Conservation (phyloP, 1,140 invertebrate species). For the Macrotrachela quadricornifera region DNA sequence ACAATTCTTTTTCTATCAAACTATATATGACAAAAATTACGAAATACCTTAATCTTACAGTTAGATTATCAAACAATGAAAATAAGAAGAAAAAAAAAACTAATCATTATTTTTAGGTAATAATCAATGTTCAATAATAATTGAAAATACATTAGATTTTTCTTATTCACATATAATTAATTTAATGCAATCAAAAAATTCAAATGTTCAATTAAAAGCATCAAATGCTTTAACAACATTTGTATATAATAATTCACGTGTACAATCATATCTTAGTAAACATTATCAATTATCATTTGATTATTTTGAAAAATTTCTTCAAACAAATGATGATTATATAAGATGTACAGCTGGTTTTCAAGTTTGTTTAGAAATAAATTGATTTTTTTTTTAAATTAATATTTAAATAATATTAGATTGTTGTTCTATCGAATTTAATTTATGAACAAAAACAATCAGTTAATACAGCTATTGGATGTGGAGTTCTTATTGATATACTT, state of each 20-base stretch:
- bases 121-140: too few relatives aligned
- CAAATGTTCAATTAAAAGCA: constrained; percentile 17
- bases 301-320: constrained; percentile 23
- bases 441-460: background rate
- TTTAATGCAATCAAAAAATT: background rate
- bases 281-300: constrained; percentile 23
- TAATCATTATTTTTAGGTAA: too few relatives aligned
- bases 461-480: constrained; percentile 24
- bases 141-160: too few relatives aligned
- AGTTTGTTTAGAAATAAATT: constrained; percentile 11
- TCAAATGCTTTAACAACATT: constrained; percentile 23
- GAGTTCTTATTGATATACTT: constrained; percentile 22
- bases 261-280: constrained; percentile 23
- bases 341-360: constrained; percentile 24
- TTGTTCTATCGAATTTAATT: background rate
- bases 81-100: too few relatives aligned
- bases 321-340: constrained; percentile 21
- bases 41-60: too few relatives aligned
- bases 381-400: too few relatives aligned
- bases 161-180: too few relatives aligned
- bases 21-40: too few relatives aligned
- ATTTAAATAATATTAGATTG: too few relatives aligned
- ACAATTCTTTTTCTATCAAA: too few relatives aligned
- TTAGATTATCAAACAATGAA: too few relatives aligned
- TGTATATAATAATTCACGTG: constrained; percentile 23